Base-by-base conservation (phyloP, 2,888 invertebrate species). In the Hirtodrosophila confusa region DNA sequence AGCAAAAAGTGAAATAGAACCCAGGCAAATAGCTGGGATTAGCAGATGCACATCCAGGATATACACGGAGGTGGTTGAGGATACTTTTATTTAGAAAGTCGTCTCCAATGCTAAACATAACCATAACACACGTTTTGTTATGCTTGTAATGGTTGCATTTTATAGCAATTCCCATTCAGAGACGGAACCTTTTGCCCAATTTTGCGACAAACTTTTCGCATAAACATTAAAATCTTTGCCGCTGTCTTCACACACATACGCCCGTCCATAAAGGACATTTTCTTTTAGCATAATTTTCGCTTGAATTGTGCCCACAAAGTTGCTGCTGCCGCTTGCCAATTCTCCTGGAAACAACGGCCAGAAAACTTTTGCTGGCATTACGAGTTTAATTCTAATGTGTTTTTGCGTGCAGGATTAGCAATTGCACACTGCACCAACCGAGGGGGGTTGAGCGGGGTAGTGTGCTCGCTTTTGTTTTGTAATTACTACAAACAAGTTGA, bases 171-270 rank as follows among this genome's bases (percentile, higher is more conserved):
- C 35, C 40, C 31, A 48, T 53, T 58, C 50, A 41, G 43, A 24
- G 31, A n/a, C 17, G 48, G 33, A 37, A 44, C 35, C 40, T 55
- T 80, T 74, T 84, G 72, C 62, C 75, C 74, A 77, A 76, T 72
- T 80, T 69, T 11, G 49, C 6, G 47, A n/a, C 54, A 87, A 88
- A 89, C 78, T 89, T 89, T 89, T 80, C 80, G 47, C 80, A 89
- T 89, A 87, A 89, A 88, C 86, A 83, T 88, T 86, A 88, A 88
- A 86, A 82, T 86, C 80, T 88, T 86, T 85, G 53, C 54, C 53
- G 45, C 65, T 61, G 71, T 72, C 71, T 63, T 71, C 23, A 48
- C 48, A 44, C 9, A 35, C 10, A 3, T 17, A 35, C 8, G n/a
- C 53, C 44, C 40, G 48, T 40, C 43, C 50, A 61, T 61, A 64